These are phyloP conservation scores for Notospermus geniculatus DNA, from an alignment of 1,140 invertebrate species.

Conservation along the genomic window DNA sequence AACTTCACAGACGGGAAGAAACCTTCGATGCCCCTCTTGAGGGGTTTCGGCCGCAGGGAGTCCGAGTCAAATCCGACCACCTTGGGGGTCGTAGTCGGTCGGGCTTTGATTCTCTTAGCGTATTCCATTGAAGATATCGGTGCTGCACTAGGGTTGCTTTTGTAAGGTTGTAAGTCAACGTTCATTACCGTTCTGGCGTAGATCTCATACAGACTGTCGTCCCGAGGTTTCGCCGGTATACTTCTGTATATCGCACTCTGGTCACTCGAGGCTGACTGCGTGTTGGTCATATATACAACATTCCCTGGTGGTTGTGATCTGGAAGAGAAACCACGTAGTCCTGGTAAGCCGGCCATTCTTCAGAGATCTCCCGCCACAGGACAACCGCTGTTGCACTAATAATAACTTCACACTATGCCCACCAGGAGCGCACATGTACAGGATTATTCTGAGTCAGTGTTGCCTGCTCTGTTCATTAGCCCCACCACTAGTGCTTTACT, in stretches of 20 bases:
- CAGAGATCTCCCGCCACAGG: too few relatives aligned
- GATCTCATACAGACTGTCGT: conserved; percentile 30
- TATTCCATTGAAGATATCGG: conserved; percentile 30
- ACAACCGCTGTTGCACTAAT: too few relatives aligned
- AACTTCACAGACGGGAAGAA: conserved; percentile 31
- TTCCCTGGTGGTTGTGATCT: too few relatives aligned
- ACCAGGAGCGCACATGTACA: too few relatives aligned
- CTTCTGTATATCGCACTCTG: conserved; percentile 27
- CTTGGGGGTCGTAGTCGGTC: conserved; percentile 29
- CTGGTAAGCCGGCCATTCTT: too few relatives aligned
- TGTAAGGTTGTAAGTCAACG: neutral
- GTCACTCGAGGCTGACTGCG: neutral
- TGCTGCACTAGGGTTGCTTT: neutral
- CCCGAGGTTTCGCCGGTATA: conserved; percentile 29
- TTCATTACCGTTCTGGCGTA: neutral
- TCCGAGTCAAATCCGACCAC: conserved; percentile 30
- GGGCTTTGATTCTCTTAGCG: conserved; percentile 25
- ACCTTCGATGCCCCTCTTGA: conserved; percentile 21
- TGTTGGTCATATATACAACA: too few relatives aligned
- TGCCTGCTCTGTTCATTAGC: too few relatives aligned
- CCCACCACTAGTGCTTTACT: too few relatives aligned
- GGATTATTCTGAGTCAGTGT: too few relatives aligned
- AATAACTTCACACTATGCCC: too few relatives aligned
- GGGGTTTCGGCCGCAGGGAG: conserved; percentile 9
- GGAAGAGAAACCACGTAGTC: too few relatives aligned